Percentiles rank a stretch among this genome's conserved stretches.
Evolutionary conservation across 2,888 invertebrate genomes (phyloP).

Genomic region (Rotaria macrura): DNA sequence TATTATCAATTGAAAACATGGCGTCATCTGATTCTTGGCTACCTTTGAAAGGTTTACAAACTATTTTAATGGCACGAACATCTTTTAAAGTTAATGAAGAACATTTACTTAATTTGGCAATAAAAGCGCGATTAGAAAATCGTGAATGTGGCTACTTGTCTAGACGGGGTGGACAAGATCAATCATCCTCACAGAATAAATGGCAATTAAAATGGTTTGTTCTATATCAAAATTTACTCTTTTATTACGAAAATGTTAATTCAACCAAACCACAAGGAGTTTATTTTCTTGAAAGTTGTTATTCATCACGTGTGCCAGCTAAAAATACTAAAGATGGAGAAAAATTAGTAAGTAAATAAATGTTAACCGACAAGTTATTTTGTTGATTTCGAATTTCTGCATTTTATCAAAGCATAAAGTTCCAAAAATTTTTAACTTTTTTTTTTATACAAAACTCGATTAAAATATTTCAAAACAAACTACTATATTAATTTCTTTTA

Average conservation of each 20-base stretch:
- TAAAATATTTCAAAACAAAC: no score
- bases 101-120: slow-evolving; percentile 29
- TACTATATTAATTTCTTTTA: no score
- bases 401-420: not conserved
- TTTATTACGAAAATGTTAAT: slow-evolving; percentile 77
- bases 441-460: no score
- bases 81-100: slow-evolving; percentile 31
- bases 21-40: slow-evolving; percentile 8
- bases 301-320: slow-evolving; percentile 42
- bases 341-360: slow-evolving; percentile 24
- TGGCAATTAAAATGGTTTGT: slow-evolving; percentile 62
- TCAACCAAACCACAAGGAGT: slow-evolving; percentile 70
- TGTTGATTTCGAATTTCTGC: not conserved
- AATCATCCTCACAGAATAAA: slow-evolving; percentile 58
- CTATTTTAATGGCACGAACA: slow-evolving; percentile 24
- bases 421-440: no score
- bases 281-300: slow-evolving; percentile 65
- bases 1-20: not conserved
- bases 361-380: not conserved
- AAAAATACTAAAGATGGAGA: slow-evolving; percentile 33
- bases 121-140: slow-evolving; percentile 31
- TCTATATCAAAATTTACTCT: slow-evolving; percentile 68
- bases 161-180: slow-evolving; percentile 20
- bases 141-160: slow-evolving; percentile 33
- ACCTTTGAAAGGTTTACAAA: not conserved